Conservation (phyloP, 1,140 invertebrate species). For the Sipha flava region DNA sequence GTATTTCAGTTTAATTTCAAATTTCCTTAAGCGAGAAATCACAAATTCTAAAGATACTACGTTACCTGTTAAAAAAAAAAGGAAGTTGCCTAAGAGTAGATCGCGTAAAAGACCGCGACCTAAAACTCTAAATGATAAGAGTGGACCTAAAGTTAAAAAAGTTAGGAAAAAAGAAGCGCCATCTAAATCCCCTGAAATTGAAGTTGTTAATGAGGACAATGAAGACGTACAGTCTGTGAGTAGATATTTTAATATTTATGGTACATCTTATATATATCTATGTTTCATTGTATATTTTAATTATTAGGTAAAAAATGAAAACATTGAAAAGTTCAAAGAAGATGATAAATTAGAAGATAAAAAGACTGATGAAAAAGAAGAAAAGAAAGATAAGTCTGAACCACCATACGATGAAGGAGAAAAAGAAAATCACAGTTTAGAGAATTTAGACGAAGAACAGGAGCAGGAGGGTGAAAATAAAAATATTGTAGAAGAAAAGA, state of each 20-base stretch:
- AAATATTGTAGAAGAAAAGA: not conserved
- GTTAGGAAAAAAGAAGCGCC: not conserved
- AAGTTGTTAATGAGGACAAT: not conserved
- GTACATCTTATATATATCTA: not conserved
- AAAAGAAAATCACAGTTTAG: not conserved
- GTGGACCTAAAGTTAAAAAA: not conserved
- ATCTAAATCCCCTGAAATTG: not conserved
- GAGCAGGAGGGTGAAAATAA: not conserved
- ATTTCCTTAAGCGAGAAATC: not conserved
- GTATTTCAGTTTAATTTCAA: not conserved
- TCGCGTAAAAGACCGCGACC: conserved; percentile 13
- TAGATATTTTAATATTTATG: not conserved
- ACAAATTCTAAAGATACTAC: not conserved
- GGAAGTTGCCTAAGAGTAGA: not conserved
- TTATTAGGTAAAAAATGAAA: not conserved
- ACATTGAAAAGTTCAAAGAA: not conserved
- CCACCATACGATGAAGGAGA: not conserved
- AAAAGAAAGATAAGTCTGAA: not conserved
- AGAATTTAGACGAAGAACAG: not conserved
- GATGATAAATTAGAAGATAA: not conserved
- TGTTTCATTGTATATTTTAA: not conserved
- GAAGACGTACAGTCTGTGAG: not conserved
- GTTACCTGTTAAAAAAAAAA: not conserved
- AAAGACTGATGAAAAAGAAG: not conserved
- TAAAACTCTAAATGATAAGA: not conserved